A percentile compares a stretch with the other conserved stretches of the same genome.
These are phyloP conservation scores for Tetragnatha versicolor DNA, from an alignment of 1,140 invertebrate genomes.

Conservation along the genomic window DNA sequence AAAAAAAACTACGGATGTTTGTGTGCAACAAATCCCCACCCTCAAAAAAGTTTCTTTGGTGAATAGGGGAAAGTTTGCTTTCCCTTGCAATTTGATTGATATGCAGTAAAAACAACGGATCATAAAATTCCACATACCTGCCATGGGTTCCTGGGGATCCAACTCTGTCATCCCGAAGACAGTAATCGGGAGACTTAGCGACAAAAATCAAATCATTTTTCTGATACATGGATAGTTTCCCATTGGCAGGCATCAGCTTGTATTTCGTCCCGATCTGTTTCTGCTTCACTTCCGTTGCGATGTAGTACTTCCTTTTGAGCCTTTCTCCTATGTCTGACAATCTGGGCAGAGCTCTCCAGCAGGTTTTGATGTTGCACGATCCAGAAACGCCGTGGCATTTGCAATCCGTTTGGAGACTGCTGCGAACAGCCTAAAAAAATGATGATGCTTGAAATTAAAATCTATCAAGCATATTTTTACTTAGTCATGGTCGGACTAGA, in stretches of 20 bases:
- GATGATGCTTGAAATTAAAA: neutral
- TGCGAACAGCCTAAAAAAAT: constrained; percentile 38
- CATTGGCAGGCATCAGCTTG: constrained; percentile 45
- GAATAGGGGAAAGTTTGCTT: too few species aligned
- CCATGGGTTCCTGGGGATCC: constrained; percentile 80
- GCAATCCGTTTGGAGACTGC: constrained; percentile 67
- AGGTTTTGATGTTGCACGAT: constrained; percentile 90
- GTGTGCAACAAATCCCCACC: too few species aligned
- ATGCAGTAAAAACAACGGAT: too few species aligned
- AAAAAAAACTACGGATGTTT: too few species aligned
- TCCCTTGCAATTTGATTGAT: too few species aligned
- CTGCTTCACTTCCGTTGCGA: constrained; percentile 79
- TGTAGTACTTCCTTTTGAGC: constrained; percentile 87
- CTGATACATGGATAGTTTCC: constrained; percentile 41
- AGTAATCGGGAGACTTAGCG: constrained; percentile 86
- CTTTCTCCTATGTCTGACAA: constrained; percentile 77
- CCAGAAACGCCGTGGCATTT: constrained; percentile 97
- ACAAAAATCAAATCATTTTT: constrained; percentile 86
- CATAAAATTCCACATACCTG: too few species aligned
- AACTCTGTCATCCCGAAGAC: constrained; percentile 71
- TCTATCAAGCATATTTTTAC: neutral
- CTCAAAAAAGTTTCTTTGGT: too few species aligned
- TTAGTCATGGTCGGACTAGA: neutral
- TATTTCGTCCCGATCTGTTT: constrained; percentile 27
- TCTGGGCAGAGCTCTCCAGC: constrained; percentile 85